Evolutionary conservation across 2,888 invertebrate genomes (phyloP), one percentile per base, ranked within the genome.

Genomic region (Volucella bombylans): DNA sequence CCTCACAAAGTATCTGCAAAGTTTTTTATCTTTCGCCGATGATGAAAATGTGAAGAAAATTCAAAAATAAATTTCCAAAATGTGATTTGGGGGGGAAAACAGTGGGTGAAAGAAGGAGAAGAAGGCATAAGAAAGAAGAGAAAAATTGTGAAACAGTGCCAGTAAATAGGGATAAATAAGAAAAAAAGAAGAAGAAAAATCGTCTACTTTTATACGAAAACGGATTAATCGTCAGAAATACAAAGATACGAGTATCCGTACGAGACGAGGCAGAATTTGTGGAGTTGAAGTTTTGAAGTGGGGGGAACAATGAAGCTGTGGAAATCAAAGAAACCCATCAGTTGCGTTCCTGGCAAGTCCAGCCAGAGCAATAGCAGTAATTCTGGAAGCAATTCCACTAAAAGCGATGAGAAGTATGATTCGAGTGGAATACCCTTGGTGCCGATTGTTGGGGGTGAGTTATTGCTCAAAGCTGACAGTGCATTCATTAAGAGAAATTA

Each of bases 271-370:
- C 52, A 61, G 47, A 39, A 39, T 31, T 31, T 31, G 31, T 0
- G 4, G 4, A 31, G 31, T 31, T 67, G 55, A 31, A 50, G 59
- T 31, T 39, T 43, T 61, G 72, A 72, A 15, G 18, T 43, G 55
- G 15, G 23, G 39, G 39, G 23, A 23, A 41, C 47, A 86, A 92
- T 92, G 92, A 92, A 92, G 88, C 87, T 92, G 89, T 92, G 91
- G 91, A 92, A 92, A 87, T 90, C 92, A 3, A 92, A 92, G 86
- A 92, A 92, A 76, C 90, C 92, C 72, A 91, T 91, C 67, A 90
- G 90, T 87, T 92, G 92, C 88, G 92, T 92, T 67, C 90, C 92
- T 39, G 91, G 91, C 80, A 91, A 90, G 86, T 90, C 90, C 49
- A 79, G 86, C 41, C 68, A 74, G 45, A 47, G 57, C 54, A 61